Base-by-base conservation (phyloP, 2,888 invertebrate genomes). In the Quadroppia sp. region DNA sequence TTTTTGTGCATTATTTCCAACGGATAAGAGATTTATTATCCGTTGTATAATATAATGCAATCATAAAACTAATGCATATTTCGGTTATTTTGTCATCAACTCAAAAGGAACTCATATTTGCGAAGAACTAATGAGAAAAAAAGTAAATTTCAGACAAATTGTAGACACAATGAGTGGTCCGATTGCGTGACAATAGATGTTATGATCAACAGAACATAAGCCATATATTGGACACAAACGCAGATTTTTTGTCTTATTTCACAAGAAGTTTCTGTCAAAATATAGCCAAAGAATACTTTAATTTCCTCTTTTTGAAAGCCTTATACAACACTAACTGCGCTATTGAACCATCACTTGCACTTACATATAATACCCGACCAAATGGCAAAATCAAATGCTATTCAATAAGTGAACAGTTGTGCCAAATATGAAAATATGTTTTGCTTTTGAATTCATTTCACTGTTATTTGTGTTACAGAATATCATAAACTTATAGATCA, bases 41-140 rank as follows among this genome's bases (percentile, higher is more conserved):
- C 6, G 6, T 45, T 45, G 15, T 23, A 56, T 56, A 23, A 56
- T 56, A 56, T 50, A 42, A n/a, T 42, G 15, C 15, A 9, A 9
- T 2, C 56, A 56, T 56, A 56, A 56, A 56, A 56, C 56, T 56
- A 56, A 56, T 56, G 56, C 56, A 56, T 56, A 56, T 56, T 23
- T 25, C 15, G 15, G 20, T n/a, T 56, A 17, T 13, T 45, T 45
- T 36, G 36, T 36, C 36, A 7, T 36, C 9, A 36, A 56, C 9
- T 25, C 23, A 45, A 6, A 17, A 3, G 23, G 11, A 56, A 56
- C 2, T 3, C 23, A 45, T 56, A 17, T 28, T 28, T 25, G 28
- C 56, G 7, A 2, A 9, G 56, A 56, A 56, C 4, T 45, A 45
- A 45, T 45, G 45, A 6, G 15, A 45, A n/a, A 15, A n/a, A 45